Evolutionary conservation across 2,113 vertebrate genomes (phyloP).

Genomic region (Oryzias woworae): DNA sequence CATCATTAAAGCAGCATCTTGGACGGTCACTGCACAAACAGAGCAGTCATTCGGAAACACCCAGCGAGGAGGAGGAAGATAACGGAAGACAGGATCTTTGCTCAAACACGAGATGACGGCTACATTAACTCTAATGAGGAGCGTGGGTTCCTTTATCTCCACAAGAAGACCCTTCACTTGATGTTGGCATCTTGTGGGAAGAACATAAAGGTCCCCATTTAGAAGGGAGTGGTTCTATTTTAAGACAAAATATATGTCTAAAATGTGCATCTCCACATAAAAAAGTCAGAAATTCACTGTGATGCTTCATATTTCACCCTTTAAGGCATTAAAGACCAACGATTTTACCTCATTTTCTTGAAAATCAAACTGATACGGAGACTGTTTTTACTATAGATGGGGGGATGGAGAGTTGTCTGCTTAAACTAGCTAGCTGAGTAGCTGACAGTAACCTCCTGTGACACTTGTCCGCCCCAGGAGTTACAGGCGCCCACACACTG

Average conservation of each 20-base stretch:
- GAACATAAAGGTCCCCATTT: too few relatives aligned
- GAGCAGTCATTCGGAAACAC: conserved; percentile 66
- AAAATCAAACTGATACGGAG: conserved; percentile 46
- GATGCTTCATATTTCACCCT: not conserved
- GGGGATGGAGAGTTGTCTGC: conserved; percentile 49
- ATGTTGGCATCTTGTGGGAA: not conserved
- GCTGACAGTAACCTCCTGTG: conserved; percentile 73
- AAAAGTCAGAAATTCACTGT: not conserved
- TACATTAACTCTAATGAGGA: conserved; percentile 47
- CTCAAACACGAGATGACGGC: conserved; percentile 48
- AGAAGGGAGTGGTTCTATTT: too few relatives aligned
- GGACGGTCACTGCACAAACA: conserved; percentile 51
- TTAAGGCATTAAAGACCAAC: not conserved
- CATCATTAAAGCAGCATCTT: conserved; percentile 70
- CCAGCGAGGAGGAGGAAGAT: conserved; percentile 49
- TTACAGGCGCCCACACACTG: conserved; percentile 75
- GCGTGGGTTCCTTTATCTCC: not conserved
- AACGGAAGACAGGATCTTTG: conserved; percentile 50
- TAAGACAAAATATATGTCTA: too few relatives aligned
- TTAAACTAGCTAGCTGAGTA: conserved; percentile 57
- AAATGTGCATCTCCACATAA: too few relatives aligned
- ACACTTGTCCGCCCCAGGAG: conserved; percentile 74
- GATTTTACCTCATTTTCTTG: not conserved
- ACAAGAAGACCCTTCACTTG: conserved; percentile 9
- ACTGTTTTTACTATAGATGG: conserved; percentile 21